Evolutionary conservation across 2,888 invertebrate genomes (phyloP).

Genomic region (Ochropleura plecta): DNA sequence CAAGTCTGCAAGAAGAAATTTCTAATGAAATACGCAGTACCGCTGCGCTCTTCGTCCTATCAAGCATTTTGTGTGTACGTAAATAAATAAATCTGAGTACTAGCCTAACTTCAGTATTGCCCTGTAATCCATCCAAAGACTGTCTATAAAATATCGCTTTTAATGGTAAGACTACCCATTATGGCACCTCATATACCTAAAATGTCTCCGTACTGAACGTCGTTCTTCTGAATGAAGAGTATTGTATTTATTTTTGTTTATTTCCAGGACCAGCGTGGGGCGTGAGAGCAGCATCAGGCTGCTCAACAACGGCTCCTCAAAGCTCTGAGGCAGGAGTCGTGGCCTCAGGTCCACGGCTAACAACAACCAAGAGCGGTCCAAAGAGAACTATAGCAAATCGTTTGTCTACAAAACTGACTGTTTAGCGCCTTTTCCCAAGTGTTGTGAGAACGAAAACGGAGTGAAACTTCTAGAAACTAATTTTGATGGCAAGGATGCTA

Average conservation of each 20-base stretch:
- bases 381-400: conserved; percentile 83
- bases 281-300: conserved; percentile 87
- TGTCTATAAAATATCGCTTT: no score
- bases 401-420: conserved; percentile 75
- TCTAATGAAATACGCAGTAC: no score
- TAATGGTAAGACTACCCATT: no score
- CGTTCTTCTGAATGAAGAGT: background rate
- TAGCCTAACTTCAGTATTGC: no score
- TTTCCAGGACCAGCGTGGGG: conserved; percentile 82
- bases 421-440: conserved; percentile 84
- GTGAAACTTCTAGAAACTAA: conserved; percentile 69
- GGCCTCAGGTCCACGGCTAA: conserved; percentile 77
- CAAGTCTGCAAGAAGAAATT: no score
- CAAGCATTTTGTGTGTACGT: no score
- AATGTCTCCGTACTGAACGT: background rate
- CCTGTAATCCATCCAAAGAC: no score
- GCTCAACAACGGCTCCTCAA: conserved; percentile 85
- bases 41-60: no score
- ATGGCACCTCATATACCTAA: no score
- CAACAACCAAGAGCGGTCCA: conserved; percentile 80
- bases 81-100: no score
- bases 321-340: conserved; percentile 84
- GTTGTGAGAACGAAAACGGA: conserved; percentile 83
- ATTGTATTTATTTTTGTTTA: background rate
- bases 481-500: conserved; percentile 74